Evolutionary conservation across 2,113 vertebrate genomes (phyloP).

Genomic region (Trochalopteron elliotii): DNA sequence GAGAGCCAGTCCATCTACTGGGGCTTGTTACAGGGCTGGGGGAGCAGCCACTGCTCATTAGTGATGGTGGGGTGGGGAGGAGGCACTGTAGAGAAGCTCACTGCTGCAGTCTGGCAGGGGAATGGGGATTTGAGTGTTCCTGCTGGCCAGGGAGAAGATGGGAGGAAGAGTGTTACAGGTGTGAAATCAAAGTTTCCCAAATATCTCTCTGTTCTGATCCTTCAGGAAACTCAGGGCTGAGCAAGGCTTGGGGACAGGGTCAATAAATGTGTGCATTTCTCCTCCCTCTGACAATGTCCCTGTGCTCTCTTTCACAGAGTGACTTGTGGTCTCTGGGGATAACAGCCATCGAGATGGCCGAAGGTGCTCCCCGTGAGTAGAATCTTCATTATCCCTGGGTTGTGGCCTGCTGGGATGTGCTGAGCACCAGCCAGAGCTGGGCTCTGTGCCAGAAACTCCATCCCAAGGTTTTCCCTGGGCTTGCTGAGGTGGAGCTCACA

Average conservation of each 20-base stretch:
- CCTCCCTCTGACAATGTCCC: not conserved
- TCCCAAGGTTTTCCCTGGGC: not conserved
- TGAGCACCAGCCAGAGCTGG: accelerated
- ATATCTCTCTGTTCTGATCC: not conserved
- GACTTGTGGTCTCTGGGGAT: slow-evolving; percentile 98
- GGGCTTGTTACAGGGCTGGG: not conserved
- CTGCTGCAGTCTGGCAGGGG: not conserved
- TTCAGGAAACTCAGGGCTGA: not conserved
- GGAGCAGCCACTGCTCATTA: not conserved
- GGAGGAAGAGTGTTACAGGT: not conserved
- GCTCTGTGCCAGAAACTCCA: not conserved
- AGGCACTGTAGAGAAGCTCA: not conserved
- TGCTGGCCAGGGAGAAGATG: not conserved
- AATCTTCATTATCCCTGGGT: not conserved
- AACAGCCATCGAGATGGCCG: slow-evolving; percentile 98
- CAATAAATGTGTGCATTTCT: not conserved
- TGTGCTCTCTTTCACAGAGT: slow-evolving; percentile 81
- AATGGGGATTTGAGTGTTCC: not conserved
- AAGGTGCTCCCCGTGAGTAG: slow-evolving; percentile 98
- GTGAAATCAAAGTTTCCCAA: not conserved
- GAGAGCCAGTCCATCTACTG: not conserved
- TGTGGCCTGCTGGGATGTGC: not conserved
- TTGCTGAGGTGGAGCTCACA: accelerated
- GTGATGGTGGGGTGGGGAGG: not conserved
- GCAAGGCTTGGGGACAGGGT: not conserved